Evolutionary conservation across 1,140 invertebrate species (phyloP), one percentile per base, ranked within the genome.

Genomic region (Drosophila orena): DNA sequence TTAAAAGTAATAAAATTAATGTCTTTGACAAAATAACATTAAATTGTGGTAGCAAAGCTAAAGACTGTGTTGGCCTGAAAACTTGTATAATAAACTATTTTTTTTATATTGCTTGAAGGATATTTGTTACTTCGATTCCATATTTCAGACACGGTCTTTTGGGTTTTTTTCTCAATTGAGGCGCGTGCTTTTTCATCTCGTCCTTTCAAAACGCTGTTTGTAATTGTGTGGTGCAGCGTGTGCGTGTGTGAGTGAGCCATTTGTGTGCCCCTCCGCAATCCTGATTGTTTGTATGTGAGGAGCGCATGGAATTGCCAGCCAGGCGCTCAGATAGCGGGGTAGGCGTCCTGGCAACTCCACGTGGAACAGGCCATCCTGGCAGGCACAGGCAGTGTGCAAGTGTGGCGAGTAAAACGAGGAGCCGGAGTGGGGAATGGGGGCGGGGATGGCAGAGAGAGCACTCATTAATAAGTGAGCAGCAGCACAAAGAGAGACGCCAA

Each of bases 281-380:
- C 59, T 38, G 58, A 30, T 38, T 84, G 60, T 53, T 55, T 77
- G 66, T 81, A 60, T 84, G 77, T 84, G 81, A 73, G 61, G 22
- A 52, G 65, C 44, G 50, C 73, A 58, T 61, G 57, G 66, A 77
- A 81, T 65, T 69, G 52, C 20, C 59, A 64, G 62, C 81, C 77
- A 85, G 81, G 81, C 81, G 81, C 81, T 40, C 81, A 85, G 81
- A 72, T 68, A 68, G 42, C 59, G 61, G 62, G 64, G 81, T 70
- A 73, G 66, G 69, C 61, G 20, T 76, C 52, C 37, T 38, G 34
- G 17, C 60, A 43, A 53, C 53, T 57, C 52, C 52, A 75, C 53
- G 46, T 53, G 60, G 40, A 38, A 38, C 57, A 46, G 27, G 27
- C n/a, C 35, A 27, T 61, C 54, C 59, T 27, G 69, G 38, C 52